phyloP scores from a whole-genome alignment of 1,140 invertebrate species.

The Trialeurodes vaporariorum region DNA sequence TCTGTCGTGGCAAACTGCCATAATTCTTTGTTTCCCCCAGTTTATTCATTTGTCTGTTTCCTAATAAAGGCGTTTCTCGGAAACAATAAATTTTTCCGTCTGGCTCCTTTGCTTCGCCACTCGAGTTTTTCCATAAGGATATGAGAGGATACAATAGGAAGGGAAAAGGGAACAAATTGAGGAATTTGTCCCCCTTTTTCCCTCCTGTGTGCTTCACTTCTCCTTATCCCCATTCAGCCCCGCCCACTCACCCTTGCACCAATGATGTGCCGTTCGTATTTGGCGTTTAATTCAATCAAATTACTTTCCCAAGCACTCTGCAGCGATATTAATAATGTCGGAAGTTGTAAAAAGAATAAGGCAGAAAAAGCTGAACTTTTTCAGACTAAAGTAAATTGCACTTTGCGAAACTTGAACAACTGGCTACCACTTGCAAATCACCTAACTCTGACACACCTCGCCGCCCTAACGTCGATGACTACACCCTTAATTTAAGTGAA shows the following conservation, averaged over 20 bases:
- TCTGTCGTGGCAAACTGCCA: background rate
- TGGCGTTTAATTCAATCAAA: background rate
- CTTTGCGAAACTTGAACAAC: too few relatives aligned
- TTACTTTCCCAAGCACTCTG: background rate
- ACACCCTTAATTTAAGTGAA: too few relatives aligned
- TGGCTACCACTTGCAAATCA: too few relatives aligned
- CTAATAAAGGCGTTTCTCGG: background rate
- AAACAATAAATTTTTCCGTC: background rate
- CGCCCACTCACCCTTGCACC: background rate
- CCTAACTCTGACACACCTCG: too few relatives aligned
- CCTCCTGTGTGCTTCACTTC: background rate
- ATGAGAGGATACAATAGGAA: too few relatives aligned
- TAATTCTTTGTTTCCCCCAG: background rate
- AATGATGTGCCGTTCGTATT: background rate
- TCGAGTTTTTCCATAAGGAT: too few relatives aligned
- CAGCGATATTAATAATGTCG: background rate
- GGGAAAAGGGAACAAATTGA: too few relatives aligned
- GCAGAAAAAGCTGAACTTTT: too few relatives aligned
- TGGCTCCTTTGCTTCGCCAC: background rate
- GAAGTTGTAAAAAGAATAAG: background rate
- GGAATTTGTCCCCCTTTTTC: too few relatives aligned
- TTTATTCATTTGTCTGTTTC: conserved; percentile 1
- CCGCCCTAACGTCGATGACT: too few relatives aligned
- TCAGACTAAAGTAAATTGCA: too few relatives aligned
- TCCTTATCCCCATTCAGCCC: background rate